A percentile compares a stretch with the other conserved stretches of the same genome.
Evolutionary conservation across 2,113 vertebrate species (phyloP).

Genomic region (Gavia stellata): DNA sequence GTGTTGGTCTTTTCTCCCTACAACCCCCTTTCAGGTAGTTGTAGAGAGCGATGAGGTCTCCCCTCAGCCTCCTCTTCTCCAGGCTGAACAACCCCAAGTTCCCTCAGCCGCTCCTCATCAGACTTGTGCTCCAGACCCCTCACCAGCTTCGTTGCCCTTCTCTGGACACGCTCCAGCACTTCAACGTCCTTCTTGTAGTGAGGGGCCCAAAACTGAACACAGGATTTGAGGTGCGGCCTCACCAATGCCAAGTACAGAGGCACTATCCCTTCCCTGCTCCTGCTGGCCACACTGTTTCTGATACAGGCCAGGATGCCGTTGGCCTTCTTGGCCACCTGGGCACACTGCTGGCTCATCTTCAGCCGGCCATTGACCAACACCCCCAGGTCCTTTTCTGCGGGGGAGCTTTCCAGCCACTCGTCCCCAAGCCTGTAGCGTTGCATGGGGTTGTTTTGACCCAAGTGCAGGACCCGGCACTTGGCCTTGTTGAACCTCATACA

Average conservation of each 20-base stretch:
- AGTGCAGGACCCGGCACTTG: fast-evolving
- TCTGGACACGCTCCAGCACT: background rate
- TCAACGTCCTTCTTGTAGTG: background rate
- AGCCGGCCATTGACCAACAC: background rate
- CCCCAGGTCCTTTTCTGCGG: fast-evolving
- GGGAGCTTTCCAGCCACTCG: background rate
- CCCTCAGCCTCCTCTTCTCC: background rate
- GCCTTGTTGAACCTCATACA: background rate
- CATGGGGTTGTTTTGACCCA: background rate
- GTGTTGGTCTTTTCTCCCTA: too few species aligned
- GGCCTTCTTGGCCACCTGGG: background rate
- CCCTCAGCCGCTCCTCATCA: background rate
- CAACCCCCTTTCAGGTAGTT: background rate
- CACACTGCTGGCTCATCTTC: background rate
- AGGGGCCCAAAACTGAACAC: background rate
- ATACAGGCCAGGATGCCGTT: background rate
- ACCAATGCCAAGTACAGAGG: fast-evolving
- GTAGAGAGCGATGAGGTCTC: fast-evolving
- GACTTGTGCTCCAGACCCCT: background rate
- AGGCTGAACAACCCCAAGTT: background rate
- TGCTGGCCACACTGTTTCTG: background rate
- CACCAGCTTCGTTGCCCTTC: background rate
- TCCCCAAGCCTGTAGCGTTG: fast-evolving
- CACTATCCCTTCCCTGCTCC: background rate
- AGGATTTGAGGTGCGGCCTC: fast-evolving